Evolutionary conservation across 1,140 invertebrate species (phyloP).

Genomic region (Drosophila kikkawai): DNA sequence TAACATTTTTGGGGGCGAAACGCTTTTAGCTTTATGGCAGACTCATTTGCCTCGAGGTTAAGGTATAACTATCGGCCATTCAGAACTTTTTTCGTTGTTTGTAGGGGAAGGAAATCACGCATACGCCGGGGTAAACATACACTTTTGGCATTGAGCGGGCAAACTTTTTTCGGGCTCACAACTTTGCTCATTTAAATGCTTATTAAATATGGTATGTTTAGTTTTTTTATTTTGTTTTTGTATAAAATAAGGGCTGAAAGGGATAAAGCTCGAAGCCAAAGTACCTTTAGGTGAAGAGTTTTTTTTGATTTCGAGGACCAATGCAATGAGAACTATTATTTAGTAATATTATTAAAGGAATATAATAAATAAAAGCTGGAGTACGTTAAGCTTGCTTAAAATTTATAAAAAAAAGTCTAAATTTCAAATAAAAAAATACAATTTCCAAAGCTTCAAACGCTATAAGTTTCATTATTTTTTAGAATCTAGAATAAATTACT

Average conservation of each 20-base stretch:
- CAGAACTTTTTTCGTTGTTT: conserved; percentile 25
- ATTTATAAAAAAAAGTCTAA: no score
- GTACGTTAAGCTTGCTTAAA: no score
- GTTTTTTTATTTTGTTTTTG: conserved; percentile 6
- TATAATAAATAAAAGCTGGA: background rate
- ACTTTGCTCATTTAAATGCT: conserved; percentile 79
- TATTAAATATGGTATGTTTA: conserved; percentile 67
- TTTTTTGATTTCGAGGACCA: background rate
- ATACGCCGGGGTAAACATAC: conserved; percentile 57
- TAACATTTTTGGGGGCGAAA: conserved; percentile 16
- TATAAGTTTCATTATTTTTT: background rate
- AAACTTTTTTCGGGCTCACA: conserved; percentile 32
- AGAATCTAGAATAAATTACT: rapidly evolving
- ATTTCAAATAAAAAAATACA: no score
- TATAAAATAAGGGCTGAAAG: background rate
- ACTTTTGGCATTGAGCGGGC: conserved; percentile 50
- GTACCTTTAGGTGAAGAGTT: background rate
- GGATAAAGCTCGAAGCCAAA: background rate
- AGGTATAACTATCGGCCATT: conserved; percentile 52
- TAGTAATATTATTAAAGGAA: background rate
- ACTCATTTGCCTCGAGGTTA: conserved; percentile 40
- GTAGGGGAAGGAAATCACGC: conserved; percentile 42
- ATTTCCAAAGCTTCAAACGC: background rate
- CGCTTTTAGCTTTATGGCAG: conserved; percentile 28
- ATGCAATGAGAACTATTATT: background rate